A percentile compares a stretch with the other conserved stretches of the same genome.
phyloP scores from a whole-genome alignment of 2,888 invertebrate species.

The Rhagophthalmus giganteus region DNA sequence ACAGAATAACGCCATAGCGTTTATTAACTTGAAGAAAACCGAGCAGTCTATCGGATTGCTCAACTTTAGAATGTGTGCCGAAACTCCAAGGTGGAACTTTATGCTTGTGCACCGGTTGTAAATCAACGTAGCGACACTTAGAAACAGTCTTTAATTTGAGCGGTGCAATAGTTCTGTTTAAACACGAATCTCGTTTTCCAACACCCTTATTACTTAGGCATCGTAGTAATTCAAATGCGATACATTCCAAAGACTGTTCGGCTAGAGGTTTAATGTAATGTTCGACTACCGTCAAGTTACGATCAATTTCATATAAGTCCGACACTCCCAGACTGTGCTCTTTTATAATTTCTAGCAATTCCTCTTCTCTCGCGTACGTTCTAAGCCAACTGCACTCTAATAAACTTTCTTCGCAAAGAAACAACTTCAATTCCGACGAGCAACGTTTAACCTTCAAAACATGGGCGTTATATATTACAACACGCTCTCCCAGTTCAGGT shows the following conservation, averaged over 20 bases:
- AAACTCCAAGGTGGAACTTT: constrained; percentile 32
- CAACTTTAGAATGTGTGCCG: constrained; percentile 29
- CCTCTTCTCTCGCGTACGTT: not conserved
- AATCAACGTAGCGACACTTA: constrained; percentile 24
- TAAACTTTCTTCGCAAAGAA: constrained; percentile 15
- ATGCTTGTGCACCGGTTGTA: constrained; percentile 4
- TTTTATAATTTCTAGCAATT: constrained; percentile 5
- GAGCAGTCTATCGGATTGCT: constrained; percentile 20
- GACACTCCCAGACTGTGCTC: constrained; percentile 12
- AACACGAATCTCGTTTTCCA: constrained; percentile 1
- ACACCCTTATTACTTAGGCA: no score
- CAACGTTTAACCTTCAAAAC: not conserved
- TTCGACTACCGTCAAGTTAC: constrained; percentile 7
- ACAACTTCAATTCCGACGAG: constrained; percentile 6
- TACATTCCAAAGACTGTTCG: constrained; percentile 1
- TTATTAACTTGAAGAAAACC: constrained; percentile 25
- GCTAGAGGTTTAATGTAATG: constrained; percentile 4
- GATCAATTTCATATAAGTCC: constrained; percentile 17
- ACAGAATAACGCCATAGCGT: constrained; percentile 26
- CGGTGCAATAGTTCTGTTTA: constrained; percentile 10
- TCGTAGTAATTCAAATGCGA: constrained; percentile 8
- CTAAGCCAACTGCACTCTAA: constrained; percentile 4
- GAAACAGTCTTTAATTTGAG: constrained; percentile 24
- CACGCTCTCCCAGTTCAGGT: constrained; percentile 13
- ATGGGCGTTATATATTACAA: constrained; percentile 16